Percentiles rank a stretch among this genome's conserved stretches.
Evolutionary conservation across 2,797 vertebrate species (phyloP).

Genomic region (Chlorospingus semifuscus): DNA sequence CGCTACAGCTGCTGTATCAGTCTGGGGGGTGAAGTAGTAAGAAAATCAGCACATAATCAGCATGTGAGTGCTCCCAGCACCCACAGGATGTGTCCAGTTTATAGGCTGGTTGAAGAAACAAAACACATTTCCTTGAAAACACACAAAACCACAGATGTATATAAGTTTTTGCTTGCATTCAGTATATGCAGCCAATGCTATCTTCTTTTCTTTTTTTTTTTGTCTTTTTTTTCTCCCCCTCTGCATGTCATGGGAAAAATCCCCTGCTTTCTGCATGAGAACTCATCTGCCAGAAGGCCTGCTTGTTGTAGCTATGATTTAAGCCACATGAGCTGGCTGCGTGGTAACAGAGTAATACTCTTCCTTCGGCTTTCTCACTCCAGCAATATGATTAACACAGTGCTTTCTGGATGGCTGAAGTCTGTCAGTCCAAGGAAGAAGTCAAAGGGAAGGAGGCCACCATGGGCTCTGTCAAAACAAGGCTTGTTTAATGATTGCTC

Average conservation of each 20-base stretch:
- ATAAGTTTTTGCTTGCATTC: background rate
- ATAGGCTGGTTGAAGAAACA: background rate
- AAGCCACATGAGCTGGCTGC: conserved; percentile 33
- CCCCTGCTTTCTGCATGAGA: background rate
- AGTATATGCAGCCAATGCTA: background rate
- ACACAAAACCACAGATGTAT: background rate
- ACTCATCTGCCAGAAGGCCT: background rate
- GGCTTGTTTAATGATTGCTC: background rate
- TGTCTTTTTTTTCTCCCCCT: background rate
- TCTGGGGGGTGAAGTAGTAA: background rate
- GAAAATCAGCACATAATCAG: background rate
- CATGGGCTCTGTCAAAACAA: background rate
- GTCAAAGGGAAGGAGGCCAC: background rate
- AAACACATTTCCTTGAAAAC: background rate
- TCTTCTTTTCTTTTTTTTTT: background rate
- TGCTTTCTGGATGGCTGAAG: background rate
- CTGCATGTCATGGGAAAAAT: background rate
- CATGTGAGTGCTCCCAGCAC: background rate
- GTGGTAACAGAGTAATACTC: background rate
- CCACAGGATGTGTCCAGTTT: background rate
- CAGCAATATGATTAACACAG: background rate
- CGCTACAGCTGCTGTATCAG: background rate
- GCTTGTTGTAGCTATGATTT: background rate
- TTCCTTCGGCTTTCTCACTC: background rate
- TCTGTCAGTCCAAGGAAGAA: background rate